Conservation (phyloP, 2,888 invertebrate species). For the Rhorus exstirpatorius region DNA sequence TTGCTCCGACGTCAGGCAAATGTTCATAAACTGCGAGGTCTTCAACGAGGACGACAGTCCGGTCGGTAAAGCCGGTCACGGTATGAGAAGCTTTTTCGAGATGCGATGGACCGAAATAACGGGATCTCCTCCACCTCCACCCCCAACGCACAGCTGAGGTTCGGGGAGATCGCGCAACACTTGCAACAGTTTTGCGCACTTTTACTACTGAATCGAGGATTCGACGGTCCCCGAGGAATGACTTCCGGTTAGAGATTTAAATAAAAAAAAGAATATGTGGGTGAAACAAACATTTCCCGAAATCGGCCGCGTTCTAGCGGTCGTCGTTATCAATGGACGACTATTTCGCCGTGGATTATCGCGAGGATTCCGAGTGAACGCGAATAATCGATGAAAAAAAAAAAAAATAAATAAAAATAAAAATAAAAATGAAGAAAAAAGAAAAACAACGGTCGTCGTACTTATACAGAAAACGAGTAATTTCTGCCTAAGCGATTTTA, state of each 20-base stretch:
- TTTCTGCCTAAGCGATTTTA: slow-evolving; percentile 78
- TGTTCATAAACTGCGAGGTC: slow-evolving; percentile 98
- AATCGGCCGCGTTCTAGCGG: slow-evolving; percentile 83
- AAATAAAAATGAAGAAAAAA: too few relatives aligned
- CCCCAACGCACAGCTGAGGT: slow-evolving; percentile 84
- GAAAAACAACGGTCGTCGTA: slow-evolving; percentile 80
- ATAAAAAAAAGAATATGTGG: not conserved
- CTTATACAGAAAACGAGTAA: slow-evolving; percentile 76
- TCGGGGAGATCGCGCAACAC: slow-evolving; percentile 85
- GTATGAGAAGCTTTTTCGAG: slow-evolving; percentile 97
- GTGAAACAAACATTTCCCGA: slow-evolving; percentile 51
- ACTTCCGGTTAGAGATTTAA: slow-evolving; percentile 17
- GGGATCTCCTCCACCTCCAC: slow-evolving; percentile 82
- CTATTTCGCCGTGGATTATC: slow-evolving; percentile 37
- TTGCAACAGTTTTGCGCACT: slow-evolving; percentile 85
- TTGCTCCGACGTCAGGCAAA: slow-evolving; percentile 95
- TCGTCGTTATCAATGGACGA: slow-evolving; percentile 68
- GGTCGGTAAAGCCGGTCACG: slow-evolving; percentile 98
- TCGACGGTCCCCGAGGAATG: not conserved
- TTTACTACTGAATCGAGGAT: slow-evolving; percentile 81
- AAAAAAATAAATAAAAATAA: slow-evolving; percentile 16
- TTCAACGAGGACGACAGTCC: slow-evolving; percentile 99
- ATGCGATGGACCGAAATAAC: slow-evolving; percentile 93
- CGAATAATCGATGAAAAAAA: slow-evolving; percentile 10
- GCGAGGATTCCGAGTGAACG: too few relatives aligned